Conservation (phyloP, 2,113 vertebrate genomes). For the Sterna hirundo region DNA sequence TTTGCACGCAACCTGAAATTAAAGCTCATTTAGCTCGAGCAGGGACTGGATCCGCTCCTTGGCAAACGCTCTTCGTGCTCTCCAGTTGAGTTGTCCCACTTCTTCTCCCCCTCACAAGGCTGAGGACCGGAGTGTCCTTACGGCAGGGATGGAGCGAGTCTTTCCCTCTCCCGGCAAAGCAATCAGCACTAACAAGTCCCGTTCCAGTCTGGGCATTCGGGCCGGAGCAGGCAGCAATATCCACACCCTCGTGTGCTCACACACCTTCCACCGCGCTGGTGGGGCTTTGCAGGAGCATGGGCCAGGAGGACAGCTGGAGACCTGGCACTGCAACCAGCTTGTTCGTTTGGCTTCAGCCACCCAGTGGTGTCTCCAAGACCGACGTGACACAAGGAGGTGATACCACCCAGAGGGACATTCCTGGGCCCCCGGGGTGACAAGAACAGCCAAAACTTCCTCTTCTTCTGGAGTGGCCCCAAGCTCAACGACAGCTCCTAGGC, state of each 20-base stretch:
- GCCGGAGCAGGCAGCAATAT: neutral
- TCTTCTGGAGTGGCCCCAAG: fast-evolving
- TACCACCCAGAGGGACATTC: neutral
- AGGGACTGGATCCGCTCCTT: neutral
- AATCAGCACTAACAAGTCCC: neutral
- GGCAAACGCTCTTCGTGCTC: neutral
- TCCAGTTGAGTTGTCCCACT: neutral
- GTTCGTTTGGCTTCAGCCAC: neutral
- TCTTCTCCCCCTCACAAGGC: neutral
- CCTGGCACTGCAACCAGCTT: neutral
- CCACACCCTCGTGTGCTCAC: neutral
- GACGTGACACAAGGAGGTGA: neutral
- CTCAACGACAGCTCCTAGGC: fast-evolving
- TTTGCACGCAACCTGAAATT: neutral
- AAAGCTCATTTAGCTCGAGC: fast-evolving
- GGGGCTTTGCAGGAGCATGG: fast-evolving
- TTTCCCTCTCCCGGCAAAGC: neutral
- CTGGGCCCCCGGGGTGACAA: neutral
- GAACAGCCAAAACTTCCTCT: neutral
- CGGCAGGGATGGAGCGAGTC: neutral
- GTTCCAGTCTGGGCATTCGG: neutral
- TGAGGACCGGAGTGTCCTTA: neutral
- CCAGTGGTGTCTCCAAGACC: neutral
- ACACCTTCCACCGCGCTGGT: neutral
- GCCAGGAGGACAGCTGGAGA: neutral